Conservation (phyloP, 2,113 vertebrate species). For the Triplophysa dalaica region DNA sequence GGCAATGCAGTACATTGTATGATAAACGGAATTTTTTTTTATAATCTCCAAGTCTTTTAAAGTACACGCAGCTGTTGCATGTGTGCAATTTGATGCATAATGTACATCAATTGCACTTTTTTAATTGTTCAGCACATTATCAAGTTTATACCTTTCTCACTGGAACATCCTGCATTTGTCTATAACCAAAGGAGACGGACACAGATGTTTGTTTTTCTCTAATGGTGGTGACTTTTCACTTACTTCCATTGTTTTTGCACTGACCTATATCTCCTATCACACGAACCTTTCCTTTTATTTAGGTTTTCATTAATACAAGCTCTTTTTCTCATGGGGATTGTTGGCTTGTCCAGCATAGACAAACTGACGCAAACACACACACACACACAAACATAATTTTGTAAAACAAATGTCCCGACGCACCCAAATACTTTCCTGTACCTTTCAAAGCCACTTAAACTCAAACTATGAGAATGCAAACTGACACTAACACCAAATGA, state of each 20-base stretch:
- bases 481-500: constrained; percentile 28
- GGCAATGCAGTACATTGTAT: neutral
- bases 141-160: neutral
- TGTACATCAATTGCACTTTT: too few species aligned
- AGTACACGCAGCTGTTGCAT: too few species aligned
- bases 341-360: neutral
- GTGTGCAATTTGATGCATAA: too few species aligned
- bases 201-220: neutral
- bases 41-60: too few species aligned
- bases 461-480: neutral
- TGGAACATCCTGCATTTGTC: constrained; percentile 30
- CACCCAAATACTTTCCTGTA: constrained; percentile 45
- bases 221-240: neutral
- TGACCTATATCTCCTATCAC: neutral
- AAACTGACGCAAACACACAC: neutral
- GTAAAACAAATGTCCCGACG: constrained; percentile 32
- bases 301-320: too few species aligned
- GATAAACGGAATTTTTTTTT: too few species aligned
- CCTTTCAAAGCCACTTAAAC: neutral
- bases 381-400: too few species aligned
- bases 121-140: neutral
- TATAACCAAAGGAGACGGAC: neutral
- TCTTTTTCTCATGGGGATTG: too few species aligned
- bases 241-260: neutral
- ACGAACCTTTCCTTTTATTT: neutral